These are phyloP conservation scores for Lydus trimaculatus DNA, from an alignment of 2,888 invertebrate genomes.

Conservation along the genomic window DNA sequence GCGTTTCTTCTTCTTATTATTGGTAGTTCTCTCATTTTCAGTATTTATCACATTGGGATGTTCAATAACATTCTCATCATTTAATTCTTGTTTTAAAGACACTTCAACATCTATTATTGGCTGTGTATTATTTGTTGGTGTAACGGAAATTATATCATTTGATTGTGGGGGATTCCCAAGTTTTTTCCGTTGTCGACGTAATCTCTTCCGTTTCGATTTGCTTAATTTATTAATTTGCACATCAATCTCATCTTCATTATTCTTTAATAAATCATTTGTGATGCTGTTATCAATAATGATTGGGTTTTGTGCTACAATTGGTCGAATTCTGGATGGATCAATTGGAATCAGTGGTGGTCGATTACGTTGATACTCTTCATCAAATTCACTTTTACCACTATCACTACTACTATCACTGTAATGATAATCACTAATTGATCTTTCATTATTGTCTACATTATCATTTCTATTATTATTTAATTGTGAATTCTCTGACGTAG, in stretches of 20 bases:
- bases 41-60: too few relatives aligned
- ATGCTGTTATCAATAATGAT: not conserved
- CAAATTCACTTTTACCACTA: slow-evolving; percentile 1
- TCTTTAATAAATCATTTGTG: not conserved
- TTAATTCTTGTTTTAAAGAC: not conserved
- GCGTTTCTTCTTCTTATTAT: too few relatives aligned
- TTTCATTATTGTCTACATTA: not conserved
- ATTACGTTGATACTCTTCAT: not conserved
- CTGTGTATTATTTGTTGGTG: not conserved
- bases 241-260: not conserved
- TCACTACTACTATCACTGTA: not conserved
- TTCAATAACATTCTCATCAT: too few relatives aligned
- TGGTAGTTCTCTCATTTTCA: too few relatives aligned
- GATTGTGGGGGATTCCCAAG: not conserved
- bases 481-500: not conserved
- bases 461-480: not conserved
- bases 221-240: not conserved
- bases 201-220: not conserved
- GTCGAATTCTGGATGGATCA: not conserved
- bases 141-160: not conserved
- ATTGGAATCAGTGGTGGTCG: not conserved
- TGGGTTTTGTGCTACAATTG: not conserved
- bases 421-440: not conserved
- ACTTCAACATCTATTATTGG: not conserved
- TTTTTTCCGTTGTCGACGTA: not conserved